phyloP scores from a whole-genome alignment of 1,140 invertebrate species.

The Callitettix versicolor region DNA sequence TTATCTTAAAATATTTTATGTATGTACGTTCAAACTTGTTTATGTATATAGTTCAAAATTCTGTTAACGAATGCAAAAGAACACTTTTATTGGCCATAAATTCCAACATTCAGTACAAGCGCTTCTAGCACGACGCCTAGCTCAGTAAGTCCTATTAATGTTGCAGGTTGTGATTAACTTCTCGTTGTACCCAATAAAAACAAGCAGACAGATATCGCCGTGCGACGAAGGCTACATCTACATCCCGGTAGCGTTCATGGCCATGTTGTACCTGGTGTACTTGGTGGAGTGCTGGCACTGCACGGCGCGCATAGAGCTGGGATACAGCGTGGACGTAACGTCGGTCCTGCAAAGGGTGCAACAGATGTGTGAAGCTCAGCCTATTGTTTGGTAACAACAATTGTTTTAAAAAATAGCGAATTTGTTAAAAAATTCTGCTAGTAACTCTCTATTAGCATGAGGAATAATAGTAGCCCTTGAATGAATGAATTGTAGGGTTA shows the following conservation, averaged over 20 bases:
- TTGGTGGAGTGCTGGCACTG: conserved; percentile 78
- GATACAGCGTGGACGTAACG: conserved; percentile 51
- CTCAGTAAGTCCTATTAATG: neutral
- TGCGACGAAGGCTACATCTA: conserved; percentile 81
- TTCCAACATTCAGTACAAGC: too few relatives aligned
- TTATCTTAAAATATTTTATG: neutral
- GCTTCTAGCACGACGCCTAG: too few relatives aligned
- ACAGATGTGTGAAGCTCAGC: conserved; percentile 56
- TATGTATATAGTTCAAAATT: neutral
- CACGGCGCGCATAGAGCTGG: conserved; percentile 50
- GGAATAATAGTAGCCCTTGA: too few relatives aligned
- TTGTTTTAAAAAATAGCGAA: too few relatives aligned
- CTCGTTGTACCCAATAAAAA: conserved; percentile 47
- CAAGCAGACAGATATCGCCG: conserved; percentile 53
- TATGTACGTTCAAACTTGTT: neutral
- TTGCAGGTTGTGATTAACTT: conserved; percentile 48
- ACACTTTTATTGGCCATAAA: too few relatives aligned
- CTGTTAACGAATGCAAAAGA: neutral
- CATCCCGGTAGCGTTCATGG: conserved; percentile 70
- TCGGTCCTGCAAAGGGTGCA: conserved; percentile 56
- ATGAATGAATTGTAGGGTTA: too few relatives aligned
- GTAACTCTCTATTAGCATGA: too few relatives aligned
- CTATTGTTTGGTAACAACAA: conserved; percentile 57
- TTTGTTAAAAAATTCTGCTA: neutral
- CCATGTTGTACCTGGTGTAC: conserved; percentile 72